Evolutionary conservation across 2,113 vertebrate genomes (phyloP).

Genomic region (Oenanthe oenanthe): DNA sequence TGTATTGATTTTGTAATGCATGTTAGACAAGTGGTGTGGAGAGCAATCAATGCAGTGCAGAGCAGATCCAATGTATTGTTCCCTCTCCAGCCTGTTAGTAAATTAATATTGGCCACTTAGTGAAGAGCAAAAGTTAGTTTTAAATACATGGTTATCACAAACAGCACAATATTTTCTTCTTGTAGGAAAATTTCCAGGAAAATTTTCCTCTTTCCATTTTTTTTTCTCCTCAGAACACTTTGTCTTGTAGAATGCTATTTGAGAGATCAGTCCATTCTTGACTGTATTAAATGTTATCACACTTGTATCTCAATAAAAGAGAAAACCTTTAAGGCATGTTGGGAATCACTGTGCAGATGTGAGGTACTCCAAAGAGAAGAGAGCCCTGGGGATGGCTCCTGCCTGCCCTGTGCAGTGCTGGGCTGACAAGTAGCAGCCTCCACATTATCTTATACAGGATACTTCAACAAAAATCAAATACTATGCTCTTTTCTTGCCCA

Average conservation of each 20-base stretch:
- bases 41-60: slow-evolving; percentile 19
- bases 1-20: slow-evolving; percentile 29
- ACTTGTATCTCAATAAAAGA: not conserved
- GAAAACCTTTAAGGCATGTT: not conserved
- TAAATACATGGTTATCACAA: not conserved
- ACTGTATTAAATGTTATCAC: not conserved
- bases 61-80: not conserved
- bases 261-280: not conserved
- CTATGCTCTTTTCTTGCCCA: not conserved
- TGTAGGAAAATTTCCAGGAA: not conserved
- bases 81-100: not conserved
- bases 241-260: not conserved
- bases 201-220: not conserved
- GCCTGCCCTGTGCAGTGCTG: not conserved
- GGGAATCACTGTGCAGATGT: not conserved
- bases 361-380: not conserved
- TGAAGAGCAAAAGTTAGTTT: slow-evolving; percentile 5
- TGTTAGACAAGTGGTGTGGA: slow-evolving; percentile 9
- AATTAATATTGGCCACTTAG: slow-evolving; percentile 42
- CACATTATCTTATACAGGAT: not conserved
- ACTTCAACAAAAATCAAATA: not conserved
- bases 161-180: not conserved
- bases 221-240: not conserved
- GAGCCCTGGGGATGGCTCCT: not conserved
- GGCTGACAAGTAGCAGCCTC: not conserved